Evolutionary conservation across 2,797 vertebrate species (phyloP).

Genomic region (Scleropages formosus): DNA sequence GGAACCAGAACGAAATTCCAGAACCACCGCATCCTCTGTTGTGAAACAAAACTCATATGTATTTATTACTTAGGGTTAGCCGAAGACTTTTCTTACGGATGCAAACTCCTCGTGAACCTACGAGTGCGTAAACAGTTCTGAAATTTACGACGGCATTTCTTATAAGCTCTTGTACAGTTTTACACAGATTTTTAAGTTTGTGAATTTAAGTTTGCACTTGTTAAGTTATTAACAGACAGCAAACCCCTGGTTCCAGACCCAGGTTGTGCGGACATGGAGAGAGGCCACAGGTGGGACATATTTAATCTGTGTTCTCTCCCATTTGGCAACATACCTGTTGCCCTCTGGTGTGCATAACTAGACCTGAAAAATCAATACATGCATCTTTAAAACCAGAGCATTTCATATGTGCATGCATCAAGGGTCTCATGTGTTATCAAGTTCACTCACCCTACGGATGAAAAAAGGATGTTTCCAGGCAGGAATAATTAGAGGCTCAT

Average conservation of each 20-base stretch:
- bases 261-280: too few species aligned
- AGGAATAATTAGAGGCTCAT: conserved; percentile 49
- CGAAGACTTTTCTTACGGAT: too few species aligned
- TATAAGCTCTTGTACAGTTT: too few species aligned
- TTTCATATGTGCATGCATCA: conserved; percentile 11
- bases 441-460: conserved; percentile 17
- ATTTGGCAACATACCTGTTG: neutral
- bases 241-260: neutral
- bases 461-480: conserved; percentile 38
- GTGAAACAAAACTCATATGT: too few species aligned
- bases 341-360: conserved; percentile 38
- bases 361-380: conserved; percentile 48
- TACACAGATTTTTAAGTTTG: neutral
- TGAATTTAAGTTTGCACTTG: neutral
- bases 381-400: conserved; percentile 41
- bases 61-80: too few species aligned
- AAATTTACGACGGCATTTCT: too few species aligned
- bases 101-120: too few species aligned
- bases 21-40: too few species aligned
- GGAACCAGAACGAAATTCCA: too few species aligned
- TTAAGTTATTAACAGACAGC: neutral
- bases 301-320: neutral
- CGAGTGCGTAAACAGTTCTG: too few species aligned
- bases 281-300: too few species aligned
- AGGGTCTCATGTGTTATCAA: too few species aligned